Conservation (phyloP, 2,797 vertebrate species). For the Pseudopleuronectes americanus region DNA sequence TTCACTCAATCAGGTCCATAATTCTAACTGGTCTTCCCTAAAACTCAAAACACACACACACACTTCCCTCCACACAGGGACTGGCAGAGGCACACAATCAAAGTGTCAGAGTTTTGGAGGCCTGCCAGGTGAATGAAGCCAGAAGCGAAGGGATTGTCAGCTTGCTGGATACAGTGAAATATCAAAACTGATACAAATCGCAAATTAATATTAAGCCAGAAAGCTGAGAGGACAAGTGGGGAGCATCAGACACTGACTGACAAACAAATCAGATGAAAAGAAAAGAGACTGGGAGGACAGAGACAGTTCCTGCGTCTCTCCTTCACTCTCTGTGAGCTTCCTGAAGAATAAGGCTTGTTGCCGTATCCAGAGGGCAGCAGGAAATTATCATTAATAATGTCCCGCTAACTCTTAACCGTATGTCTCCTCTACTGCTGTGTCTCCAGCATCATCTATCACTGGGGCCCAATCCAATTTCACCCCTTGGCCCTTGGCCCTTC, state of each 20-base stretch:
- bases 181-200: slow-evolving; percentile 50
- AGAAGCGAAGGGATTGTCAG: slow-evolving; percentile 53
- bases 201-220: slow-evolving; percentile 40
- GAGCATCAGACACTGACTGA: slow-evolving; percentile 45
- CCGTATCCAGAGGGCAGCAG: slow-evolving; percentile 38
- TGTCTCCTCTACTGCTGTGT: slow-evolving; percentile 28
- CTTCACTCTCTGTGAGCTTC: slow-evolving; percentile 6
- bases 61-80: slow-evolving; percentile 33
- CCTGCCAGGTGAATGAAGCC: slow-evolving; percentile 52
- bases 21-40: background rate
- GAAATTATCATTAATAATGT: slow-evolving; percentile 69
- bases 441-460: slow-evolving; percentile 22
- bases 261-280: slow-evolving; percentile 50
- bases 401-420: slow-evolving; percentile 43
- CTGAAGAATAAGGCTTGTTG: slow-evolving; percentile 49
- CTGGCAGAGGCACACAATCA: slow-evolving; percentile 36
- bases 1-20: background rate
- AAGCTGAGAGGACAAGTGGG: slow-evolving; percentile 24
- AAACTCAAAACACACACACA: slow-evolving; percentile 9
- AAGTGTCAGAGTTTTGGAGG: slow-evolving; percentile 31
- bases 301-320: slow-evolving; percentile 7
- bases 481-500: too few relatives aligned
- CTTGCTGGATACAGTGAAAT: slow-evolving; percentile 52
- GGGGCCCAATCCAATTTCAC: background rate
- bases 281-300: slow-evolving; percentile 1